These are phyloP conservation scores for Acanthornis magna DNA, from an alignment of 2,797 vertebrate genomes.

Conservation along the genomic window DNA sequence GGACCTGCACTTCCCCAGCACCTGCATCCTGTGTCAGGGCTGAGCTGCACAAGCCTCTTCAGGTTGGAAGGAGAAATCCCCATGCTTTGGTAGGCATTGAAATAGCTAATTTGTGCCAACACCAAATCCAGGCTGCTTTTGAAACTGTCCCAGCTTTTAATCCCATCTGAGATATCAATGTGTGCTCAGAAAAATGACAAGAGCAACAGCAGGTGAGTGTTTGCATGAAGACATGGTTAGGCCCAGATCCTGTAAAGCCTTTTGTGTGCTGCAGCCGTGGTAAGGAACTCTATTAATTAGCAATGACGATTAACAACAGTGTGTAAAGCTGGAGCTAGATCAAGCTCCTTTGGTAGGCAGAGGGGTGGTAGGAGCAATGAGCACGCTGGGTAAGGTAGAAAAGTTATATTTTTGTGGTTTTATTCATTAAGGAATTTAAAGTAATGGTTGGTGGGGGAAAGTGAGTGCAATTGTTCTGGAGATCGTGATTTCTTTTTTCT, in stretches of 20 bases:
- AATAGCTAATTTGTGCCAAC: background rate
- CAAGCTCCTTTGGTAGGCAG: background rate
- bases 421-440: background rate
- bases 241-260: background rate
- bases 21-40: fast-evolving
- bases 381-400: background rate
- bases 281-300: background rate
- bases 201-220: background rate
- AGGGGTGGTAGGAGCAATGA: background rate
- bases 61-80: background rate
- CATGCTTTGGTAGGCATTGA: background rate
- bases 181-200: background rate
- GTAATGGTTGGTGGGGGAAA: background rate
- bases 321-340: background rate
- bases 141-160: background rate
- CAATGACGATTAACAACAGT: background rate
- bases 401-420: background rate
- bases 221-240: background rate
- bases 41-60: background rate
- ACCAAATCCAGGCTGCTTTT: background rate
- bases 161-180: fast-evolving
- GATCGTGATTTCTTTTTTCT: background rate
- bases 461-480: background rate
- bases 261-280: background rate
- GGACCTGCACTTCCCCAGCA: background rate